Percentiles rank a stretch among this genome's conserved stretches.
Conservation (phyloP, 2,888 invertebrate species). For the Parelbella ahira region DNA sequence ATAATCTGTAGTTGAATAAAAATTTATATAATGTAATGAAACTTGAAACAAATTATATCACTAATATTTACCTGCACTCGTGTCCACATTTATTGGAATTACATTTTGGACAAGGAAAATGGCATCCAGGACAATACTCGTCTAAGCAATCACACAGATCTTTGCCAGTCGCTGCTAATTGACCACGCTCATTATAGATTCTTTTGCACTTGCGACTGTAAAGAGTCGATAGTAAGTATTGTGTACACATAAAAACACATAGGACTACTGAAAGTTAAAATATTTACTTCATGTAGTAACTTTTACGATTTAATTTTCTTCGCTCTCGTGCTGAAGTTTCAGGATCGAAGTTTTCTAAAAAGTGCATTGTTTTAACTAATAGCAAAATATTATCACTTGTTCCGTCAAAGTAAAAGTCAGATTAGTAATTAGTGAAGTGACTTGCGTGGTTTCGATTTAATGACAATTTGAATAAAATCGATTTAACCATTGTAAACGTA, state of each 20-base stretch:
- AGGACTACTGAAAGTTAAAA: too few species aligned
- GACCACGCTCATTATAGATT: slow-evolving; percentile 86
- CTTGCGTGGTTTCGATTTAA: too few species aligned
- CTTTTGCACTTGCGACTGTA: slow-evolving; percentile 76
- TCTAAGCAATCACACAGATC: slow-evolving; percentile 94
- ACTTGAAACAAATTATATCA: neutral
- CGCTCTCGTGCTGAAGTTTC: slow-evolving; percentile 89
- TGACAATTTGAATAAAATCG: too few species aligned
- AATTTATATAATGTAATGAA: neutral
- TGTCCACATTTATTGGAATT: slow-evolving; percentile 88
- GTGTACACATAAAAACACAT: too few species aligned
- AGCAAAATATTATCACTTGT: too few species aligned
- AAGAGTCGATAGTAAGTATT: too few species aligned
- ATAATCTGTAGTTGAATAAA: too few species aligned
- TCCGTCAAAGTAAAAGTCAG: too few species aligned
- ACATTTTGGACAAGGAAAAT: slow-evolving; percentile 89
- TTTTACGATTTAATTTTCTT: slow-evolving; percentile 86
- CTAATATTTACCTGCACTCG: slow-evolving; percentile 83
- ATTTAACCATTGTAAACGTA: too few species aligned
- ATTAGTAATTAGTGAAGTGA: too few species aligned
- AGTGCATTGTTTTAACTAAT: slow-evolving; percentile 41
- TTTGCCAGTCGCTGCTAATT: slow-evolving; percentile 80
- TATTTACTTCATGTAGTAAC: slow-evolving; percentile 64
- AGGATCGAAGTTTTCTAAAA: slow-evolving; percentile 85
- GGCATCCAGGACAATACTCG: slow-evolving; percentile 89